Base-by-base conservation (phyloP, 2,797 vertebrate species). In the Dermochelys coriacea region DNA sequence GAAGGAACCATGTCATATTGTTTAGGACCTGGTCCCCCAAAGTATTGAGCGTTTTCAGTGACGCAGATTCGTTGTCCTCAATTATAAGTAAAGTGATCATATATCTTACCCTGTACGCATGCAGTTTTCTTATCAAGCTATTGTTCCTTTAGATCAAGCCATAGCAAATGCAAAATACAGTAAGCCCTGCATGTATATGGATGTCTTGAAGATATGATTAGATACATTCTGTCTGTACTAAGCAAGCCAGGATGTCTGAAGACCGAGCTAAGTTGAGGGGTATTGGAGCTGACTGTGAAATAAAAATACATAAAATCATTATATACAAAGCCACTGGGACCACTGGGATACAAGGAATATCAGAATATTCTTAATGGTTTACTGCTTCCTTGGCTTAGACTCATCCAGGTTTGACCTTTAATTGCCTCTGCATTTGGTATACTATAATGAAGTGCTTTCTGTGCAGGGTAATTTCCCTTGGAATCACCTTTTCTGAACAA, bases 401-500 rank as follows among this genome's bases (percentile, higher is more conserved):
- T 89, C 77, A 85, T 14, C 47, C 3, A 0, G 2, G 16, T 91
- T 95, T 89, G 84, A 75, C 52, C 27, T 84, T 37, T 88, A 2
- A 0, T 85, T 95, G 59, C 31, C 47, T 85, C 27, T 79, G 68
- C 57, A n/a, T 74, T 74, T 74, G 68, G 19, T 51, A 3, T 12
- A 16, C 78, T 88, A 78, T 3, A 12, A 11, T 5, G 27, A 23
- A 91, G 3, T 31, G 23, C 78, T 91, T 87, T 61, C 92, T 64
- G 31, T n/a, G 81, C 89, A 47, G 80, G 49, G 23, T 54, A 86
- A 41, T 29, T 92, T 93, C 92, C 91, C 16, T 83, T 89, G 64
- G 47, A 77, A 49, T 91, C 23, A 6, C 25, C 12, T 77, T 96
- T 96, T 80, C 12, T 47, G 49, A 81, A 71, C 59, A 87, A 5